These are phyloP conservation scores for Xiphorhynchus erythropygius DNA, from an alignment of 2,797 vertebrate genomes.

Conservation along the genomic window DNA sequence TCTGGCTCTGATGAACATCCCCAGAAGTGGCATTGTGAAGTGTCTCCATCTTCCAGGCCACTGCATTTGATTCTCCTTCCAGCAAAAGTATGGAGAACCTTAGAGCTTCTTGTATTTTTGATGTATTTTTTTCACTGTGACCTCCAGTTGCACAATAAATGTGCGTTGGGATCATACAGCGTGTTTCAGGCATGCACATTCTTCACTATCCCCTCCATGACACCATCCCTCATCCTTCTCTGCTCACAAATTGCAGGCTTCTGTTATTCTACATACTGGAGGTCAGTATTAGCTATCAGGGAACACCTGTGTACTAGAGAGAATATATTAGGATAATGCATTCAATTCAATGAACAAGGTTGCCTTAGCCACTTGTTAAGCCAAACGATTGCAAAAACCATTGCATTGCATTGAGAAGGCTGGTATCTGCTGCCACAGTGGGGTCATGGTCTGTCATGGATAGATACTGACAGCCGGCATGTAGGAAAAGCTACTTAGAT, in stretches of 20 bases:
- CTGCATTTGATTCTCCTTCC: neutral
- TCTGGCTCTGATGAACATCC: neutral
- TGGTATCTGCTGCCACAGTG: neutral
- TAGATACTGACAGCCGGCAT: neutral
- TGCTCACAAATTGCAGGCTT: neutral
- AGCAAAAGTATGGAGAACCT: neutral
- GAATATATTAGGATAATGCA: neutral
- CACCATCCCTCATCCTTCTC: neutral
- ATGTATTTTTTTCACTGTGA: neutral
- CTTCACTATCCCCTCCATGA: neutral
- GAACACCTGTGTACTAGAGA: neutral
- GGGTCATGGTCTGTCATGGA: neutral
- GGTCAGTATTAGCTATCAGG: neutral
- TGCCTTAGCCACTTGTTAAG: neutral
- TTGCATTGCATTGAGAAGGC: neutral
- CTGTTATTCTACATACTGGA: neutral
- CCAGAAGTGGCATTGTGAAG: neutral
- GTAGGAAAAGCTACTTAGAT: neutral
- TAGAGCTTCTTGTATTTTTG: neutral
- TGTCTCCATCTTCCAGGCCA: neutral
- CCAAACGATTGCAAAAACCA: neutral
- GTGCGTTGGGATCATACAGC: fast-evolving
- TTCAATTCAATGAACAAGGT: neutral
- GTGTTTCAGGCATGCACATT: neutral
- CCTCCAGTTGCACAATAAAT: fast-evolving